A percentile compares a stretch with the other conserved stretches of the same genome.
phyloP scores from a whole-genome alignment of 2,797 vertebrate species.

The Numenius phaeopus region DNA sequence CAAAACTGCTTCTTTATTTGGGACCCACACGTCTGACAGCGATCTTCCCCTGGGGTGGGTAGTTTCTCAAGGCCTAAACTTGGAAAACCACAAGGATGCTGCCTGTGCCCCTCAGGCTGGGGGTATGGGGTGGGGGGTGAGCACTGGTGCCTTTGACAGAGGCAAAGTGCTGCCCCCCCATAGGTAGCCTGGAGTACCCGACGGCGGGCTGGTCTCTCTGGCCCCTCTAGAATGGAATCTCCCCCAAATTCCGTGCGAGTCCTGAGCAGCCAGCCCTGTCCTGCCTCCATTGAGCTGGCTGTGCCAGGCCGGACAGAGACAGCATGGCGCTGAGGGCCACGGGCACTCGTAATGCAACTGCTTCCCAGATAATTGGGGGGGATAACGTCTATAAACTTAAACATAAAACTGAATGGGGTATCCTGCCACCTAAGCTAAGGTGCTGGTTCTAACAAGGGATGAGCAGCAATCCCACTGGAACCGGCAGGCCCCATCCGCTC shows the following conservation, averaged over 20 bases:
- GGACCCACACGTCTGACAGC: not conserved
- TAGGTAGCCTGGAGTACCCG: not conserved
- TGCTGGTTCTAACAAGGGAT: not conserved
- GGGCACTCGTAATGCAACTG: not conserved
- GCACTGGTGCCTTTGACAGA: not conserved
- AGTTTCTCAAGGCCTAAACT: not conserved
- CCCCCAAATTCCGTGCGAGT: fast-evolving
- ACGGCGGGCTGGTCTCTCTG: not conserved
- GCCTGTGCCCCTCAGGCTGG: not conserved
- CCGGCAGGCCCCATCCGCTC: not conserved
- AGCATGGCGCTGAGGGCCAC: not conserved
- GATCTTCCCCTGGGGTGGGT: not conserved
- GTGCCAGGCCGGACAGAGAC: not conserved
- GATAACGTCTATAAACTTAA: not conserved
- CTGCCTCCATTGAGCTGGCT: not conserved
- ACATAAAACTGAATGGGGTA: not conserved
- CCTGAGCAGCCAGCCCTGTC: no score
- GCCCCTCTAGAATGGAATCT: not conserved
- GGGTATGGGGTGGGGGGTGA: not conserved
- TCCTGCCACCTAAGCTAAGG: not conserved
- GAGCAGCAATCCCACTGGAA: not conserved
- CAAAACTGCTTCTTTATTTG: not conserved
- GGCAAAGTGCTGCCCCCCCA: not conserved
- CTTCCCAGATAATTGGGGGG: not conserved
- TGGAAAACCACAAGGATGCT: not conserved